Conservation (phyloP, 2,113 vertebrate species). For the Sinocyclocheilus rhinocerous region DNA sequence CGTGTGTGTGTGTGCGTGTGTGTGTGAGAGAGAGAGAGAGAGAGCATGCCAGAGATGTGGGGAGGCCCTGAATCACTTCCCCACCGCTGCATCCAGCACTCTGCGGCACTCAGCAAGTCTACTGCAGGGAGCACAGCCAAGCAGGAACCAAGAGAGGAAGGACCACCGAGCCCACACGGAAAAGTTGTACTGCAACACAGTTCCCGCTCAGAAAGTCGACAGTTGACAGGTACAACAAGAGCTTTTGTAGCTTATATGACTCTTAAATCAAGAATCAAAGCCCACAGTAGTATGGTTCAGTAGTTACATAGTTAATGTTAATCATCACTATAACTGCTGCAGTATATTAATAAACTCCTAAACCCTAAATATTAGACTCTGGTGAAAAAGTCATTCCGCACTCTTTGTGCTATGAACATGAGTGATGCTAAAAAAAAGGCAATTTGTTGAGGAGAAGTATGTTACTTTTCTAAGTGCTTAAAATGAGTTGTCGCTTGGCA, state of each 20-base stretch:
- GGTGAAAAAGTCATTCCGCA: no score
- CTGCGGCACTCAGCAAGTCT: conserved; percentile 72
- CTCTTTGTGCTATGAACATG: no score
- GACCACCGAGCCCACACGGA: conserved; percentile 25
- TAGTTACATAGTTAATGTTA: not conserved
- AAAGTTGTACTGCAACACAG: conserved; percentile 38
- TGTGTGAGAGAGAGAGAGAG: conserved; percentile 34
- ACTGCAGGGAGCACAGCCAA: conserved; percentile 65
- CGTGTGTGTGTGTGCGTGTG: conserved; percentile 44
- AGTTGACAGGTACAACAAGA: conserved; percentile 9
- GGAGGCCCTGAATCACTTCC: conserved; percentile 75
- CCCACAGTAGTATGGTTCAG: not conserved
- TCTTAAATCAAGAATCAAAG: not conserved
- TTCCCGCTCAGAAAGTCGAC: not conserved
- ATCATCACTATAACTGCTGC: not conserved
- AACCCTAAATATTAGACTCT: not conserved
- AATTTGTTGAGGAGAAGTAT: no score
- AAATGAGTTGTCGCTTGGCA: no score
- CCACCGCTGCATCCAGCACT: conserved; percentile 72
- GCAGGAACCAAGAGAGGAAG: conserved; percentile 61
- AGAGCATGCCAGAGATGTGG: conserved; percentile 62
- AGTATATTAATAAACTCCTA: not conserved
- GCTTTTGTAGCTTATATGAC: not conserved
- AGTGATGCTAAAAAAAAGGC: no score
- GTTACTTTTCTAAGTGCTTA: no score